A percentile compares a stretch with the other conserved stretches of the same genome.
Evolutionary conservation across 2,797 vertebrate species (phyloP).

Genomic region (Sphaeramia orbicularis): DNA sequence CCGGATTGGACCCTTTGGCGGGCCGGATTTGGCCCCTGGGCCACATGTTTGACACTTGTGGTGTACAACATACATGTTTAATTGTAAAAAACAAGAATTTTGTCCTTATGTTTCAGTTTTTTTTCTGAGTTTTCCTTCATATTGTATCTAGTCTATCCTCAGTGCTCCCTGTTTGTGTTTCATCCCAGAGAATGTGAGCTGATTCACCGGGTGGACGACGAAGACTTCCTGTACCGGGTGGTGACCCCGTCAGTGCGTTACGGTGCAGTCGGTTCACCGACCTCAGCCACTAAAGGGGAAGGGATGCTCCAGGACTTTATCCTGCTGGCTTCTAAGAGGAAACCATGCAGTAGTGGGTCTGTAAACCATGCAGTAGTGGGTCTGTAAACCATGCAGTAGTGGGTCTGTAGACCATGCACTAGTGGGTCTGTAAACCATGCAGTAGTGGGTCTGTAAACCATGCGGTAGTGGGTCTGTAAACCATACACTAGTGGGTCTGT

Average conservation of each 20-base stretch:
- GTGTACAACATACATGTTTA: no score
- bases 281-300: constrained; percentile 71
- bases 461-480: constrained; percentile 88
- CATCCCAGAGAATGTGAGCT: constrained; percentile 86
- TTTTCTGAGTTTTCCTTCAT: neutral
- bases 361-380: constrained; percentile 87
- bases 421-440: no score
- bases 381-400: constrained; percentile 88
- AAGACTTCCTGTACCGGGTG: constrained; percentile 92
- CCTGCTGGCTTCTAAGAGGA: constrained; percentile 90
- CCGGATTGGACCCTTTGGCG: no score
- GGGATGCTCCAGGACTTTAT: constrained; percentile 91
- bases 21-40: no score
- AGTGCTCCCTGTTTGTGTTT: neutral
- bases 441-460: constrained; percentile 88
- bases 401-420: no score
- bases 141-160: neutral
- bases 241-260: constrained; percentile 81
- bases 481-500: no score
- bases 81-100: no score
- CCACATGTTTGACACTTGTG: no score
- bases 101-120: no score
- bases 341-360: constrained; percentile 90
- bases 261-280: constrained; percentile 75
- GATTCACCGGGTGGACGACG: constrained; percentile 89